Percentiles rank a stretch among this genome's conserved stretches.
These are phyloP conservation scores for Clarias fuscus DNA, from an alignment of 2,797 vertebrate genomes.

Conservation along the genomic window DNA sequence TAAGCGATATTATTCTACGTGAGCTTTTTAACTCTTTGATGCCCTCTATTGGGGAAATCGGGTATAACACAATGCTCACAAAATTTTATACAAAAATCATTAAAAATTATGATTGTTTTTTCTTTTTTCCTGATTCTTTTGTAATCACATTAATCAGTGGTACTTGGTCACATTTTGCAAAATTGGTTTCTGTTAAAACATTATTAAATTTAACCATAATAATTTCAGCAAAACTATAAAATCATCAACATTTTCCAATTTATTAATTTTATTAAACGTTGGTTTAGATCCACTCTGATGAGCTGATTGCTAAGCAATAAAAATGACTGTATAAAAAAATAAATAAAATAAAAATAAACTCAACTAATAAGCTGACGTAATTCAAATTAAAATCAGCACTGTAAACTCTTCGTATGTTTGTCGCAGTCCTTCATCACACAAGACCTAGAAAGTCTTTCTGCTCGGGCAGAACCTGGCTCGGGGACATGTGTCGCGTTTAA, in stretches of 20 bases:
- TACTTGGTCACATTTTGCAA: neutral
- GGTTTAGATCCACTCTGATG: too few species aligned
- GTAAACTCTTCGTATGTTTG: neutral
- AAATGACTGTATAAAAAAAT: too few species aligned
- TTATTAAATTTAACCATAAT: too few species aligned
- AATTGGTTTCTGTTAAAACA: neutral
- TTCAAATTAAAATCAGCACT: neutral
- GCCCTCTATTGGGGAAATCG: neutral
- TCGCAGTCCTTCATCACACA: neutral
- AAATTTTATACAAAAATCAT: too few species aligned
- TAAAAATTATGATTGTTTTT: too few species aligned
- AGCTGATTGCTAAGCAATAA: too few species aligned
- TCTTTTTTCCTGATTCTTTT: too few species aligned
- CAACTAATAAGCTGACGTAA: neutral
- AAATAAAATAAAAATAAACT: neutral
- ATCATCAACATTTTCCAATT: too few species aligned
- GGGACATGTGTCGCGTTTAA: neutral
- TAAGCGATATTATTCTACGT: neutral
- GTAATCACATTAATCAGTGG: too few species aligned
- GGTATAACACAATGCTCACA: neutral
- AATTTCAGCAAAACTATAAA: too few species aligned
- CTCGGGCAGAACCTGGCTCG: neutral
- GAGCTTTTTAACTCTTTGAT: neutral
- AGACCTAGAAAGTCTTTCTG: neutral
- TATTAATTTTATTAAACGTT: too few species aligned